Percentiles rank a stretch among this genome's conserved stretches.
Conservation (phyloP, 2,113 vertebrate species). For the Glareola pratincola region DNA sequence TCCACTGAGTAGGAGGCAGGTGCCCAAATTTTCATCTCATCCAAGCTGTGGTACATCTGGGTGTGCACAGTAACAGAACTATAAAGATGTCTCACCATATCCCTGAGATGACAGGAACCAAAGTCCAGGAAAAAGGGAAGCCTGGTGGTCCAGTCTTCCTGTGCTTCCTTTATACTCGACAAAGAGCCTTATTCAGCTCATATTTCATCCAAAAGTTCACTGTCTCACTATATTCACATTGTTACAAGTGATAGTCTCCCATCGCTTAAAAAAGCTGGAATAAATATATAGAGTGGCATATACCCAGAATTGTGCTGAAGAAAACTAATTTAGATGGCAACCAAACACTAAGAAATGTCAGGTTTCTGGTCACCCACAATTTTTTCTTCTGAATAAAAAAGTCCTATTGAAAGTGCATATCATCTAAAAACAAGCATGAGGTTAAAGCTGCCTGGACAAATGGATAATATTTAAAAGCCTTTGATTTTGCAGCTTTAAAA, state of each 20-base stretch:
- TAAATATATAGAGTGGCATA: neutral
- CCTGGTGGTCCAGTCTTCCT: neutral
- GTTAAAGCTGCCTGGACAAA: neutral
- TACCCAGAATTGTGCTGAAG: neutral
- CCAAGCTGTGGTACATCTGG: neutral
- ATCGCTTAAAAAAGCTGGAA: neutral
- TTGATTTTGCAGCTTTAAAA: neutral
- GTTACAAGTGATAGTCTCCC: neutral
- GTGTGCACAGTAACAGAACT: neutral
- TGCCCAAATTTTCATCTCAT: neutral
- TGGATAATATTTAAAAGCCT: neutral
- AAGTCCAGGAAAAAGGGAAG: neutral
- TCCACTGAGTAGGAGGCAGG: neutral
- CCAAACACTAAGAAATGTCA: neutral
- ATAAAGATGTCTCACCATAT: neutral
- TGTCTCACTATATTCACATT: neutral
- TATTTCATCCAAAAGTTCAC: neutral
- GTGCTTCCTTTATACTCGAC: neutral
- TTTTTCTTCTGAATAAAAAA: neutral
- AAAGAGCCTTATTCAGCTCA: neutral
- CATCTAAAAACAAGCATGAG: neutral
- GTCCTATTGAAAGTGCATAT: neutral
- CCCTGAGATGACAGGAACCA: neutral
- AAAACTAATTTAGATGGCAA: neutral
- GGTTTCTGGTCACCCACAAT: neutral